Conservation (phyloP, 2,888 invertebrate species). For the Patella ulyssiponensis region DNA sequence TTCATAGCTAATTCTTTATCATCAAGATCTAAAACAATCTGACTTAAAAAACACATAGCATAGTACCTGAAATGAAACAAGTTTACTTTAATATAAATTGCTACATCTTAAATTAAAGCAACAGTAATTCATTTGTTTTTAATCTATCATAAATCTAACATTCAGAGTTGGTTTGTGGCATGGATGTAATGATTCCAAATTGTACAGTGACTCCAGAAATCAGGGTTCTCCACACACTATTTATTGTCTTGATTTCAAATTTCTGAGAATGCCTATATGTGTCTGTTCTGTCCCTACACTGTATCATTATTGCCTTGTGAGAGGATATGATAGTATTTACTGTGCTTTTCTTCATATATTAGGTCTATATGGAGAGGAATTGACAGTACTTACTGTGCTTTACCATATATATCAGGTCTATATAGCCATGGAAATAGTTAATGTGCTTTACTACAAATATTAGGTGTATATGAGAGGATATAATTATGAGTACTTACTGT, state of each 20-base stretch:
- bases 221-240: too few species aligned
- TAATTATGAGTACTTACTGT: conserved; percentile 78
- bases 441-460: neutral
- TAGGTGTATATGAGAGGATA: neutral
- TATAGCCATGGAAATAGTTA: conserved; percentile 71
- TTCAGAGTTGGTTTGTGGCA: too few species aligned
- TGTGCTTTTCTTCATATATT: conserved; percentile 90
- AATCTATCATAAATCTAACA: too few species aligned
- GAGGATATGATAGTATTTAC: conserved; percentile 74
- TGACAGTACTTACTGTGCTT: conserved; percentile 82
- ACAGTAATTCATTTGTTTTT: neutral
- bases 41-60: conserved; percentile 90
- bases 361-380: conserved; percentile 75
- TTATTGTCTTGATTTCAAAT: too few species aligned
- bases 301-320: too few species aligned
- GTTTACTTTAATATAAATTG: neutral
- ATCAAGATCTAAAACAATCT: conserved; percentile 81
- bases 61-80: conserved; percentile 75
- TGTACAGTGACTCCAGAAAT: too few species aligned
- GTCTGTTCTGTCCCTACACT: too few species aligned
- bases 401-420: conserved; percentile 85
- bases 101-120: neutral
- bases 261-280: too few species aligned
- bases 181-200: too few species aligned
- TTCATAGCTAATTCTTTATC: conserved; percentile 85